phyloP scores from a whole-genome alignment of 2,113 vertebrate genomes.

The Pipa parva region DNA sequence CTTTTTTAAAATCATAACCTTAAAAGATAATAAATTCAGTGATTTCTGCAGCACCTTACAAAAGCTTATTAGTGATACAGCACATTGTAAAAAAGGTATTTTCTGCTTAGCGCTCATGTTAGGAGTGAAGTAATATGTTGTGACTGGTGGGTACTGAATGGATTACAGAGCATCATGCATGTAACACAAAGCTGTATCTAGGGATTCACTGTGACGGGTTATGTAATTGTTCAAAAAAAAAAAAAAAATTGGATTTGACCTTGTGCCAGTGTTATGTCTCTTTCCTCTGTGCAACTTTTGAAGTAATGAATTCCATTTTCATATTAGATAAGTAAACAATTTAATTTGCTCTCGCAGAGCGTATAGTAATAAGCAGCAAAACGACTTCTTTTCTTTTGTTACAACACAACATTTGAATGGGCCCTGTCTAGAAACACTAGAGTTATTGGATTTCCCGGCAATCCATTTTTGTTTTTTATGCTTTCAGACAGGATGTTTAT shows the following conservation, averaged over 20 bases:
- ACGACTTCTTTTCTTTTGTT: not conserved
- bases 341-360: not conserved
- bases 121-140: constrained; percentile 6
- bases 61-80: constrained; percentile 8
- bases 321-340: constrained; percentile 18
- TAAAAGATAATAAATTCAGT: constrained; percentile 13
- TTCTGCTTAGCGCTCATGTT: constrained; percentile 2
- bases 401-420: not conserved
- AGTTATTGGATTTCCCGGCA: constrained; percentile 7
- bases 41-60: not conserved
- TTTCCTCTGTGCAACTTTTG: not conserved
- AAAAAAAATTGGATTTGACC: not conserved
- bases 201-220: not conserved
- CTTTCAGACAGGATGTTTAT: constrained; percentile 42
- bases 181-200: constrained; percentile 12
- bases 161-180: constrained; percentile 1
- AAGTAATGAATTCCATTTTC: constrained; percentile 23
- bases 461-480: constrained; percentile 40
- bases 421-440: not conserved
- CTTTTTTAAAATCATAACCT: not conserved
- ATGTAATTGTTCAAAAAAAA: constrained; percentile 1
- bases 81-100: constrained; percentile 1
- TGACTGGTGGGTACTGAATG: not conserved
- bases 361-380: not conserved
- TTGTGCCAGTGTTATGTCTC: not conserved